A percentile compares a stretch with the other conserved stretches of the same genome.
phyloP scores from a whole-genome alignment of 2,888 invertebrate species.

The Ernsta delagoae region DNA sequence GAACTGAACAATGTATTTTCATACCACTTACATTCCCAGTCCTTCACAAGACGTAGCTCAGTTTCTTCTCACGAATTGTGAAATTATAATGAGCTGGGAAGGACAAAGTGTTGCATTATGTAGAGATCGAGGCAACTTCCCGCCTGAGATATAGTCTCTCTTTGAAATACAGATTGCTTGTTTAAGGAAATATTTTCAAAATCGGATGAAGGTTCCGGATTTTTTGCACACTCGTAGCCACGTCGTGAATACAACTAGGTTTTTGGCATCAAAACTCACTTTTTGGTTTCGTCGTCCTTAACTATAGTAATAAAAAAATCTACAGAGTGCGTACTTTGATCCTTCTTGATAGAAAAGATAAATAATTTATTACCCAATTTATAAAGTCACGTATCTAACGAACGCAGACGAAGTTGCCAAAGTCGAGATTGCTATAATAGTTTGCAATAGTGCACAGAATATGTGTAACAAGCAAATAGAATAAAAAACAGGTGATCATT shows the following conservation, averaged over 20 bases:
- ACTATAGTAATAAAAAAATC: too few relatives aligned
- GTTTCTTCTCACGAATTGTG: constrained; percentile 13
- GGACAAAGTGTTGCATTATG: constrained; percentile 23
- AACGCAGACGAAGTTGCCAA: too few relatives aligned
- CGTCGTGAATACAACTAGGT: neutral
- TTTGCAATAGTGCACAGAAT: too few relatives aligned
- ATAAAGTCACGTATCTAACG: too few relatives aligned
- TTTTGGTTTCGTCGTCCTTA: too few relatives aligned
- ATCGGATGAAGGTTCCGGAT: constrained; percentile 4
- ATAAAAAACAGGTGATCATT: too few relatives aligned
- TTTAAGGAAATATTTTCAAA: constrained; percentile 17
- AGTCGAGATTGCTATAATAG: too few relatives aligned
- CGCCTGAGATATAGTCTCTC: constrained; percentile 1
- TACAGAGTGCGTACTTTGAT: too few relatives aligned
- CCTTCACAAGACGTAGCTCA: neutral
- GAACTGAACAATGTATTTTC: neutral
- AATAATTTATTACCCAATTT: too few relatives aligned
- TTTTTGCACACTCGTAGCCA: neutral
- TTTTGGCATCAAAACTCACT: too few relatives aligned
- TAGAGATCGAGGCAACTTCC: constrained; percentile 19
- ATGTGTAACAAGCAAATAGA: too few relatives aligned
- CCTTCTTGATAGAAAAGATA: too few relatives aligned
- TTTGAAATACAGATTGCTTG: neutral
- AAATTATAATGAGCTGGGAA: constrained; percentile 29
- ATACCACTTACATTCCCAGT: neutral